phyloP scores from a whole-genome alignment of 2,113 vertebrate species.

The Python bivittatus region DNA sequence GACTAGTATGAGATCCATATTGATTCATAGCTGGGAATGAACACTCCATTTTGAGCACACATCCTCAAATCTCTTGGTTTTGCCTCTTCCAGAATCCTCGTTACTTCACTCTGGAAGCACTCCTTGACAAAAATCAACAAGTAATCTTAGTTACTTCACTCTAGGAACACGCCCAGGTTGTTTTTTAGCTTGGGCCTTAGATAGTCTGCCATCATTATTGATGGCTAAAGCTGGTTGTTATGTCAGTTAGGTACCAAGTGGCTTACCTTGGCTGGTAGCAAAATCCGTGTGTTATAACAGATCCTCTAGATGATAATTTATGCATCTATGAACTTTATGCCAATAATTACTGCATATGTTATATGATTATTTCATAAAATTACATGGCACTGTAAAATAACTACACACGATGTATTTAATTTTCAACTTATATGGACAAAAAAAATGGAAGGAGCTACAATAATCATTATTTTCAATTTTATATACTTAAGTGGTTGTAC shows the following conservation, averaged over 20 bases:
- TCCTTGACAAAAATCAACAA: neutral
- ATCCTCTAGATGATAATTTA: constrained; percentile 71
- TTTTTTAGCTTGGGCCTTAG: constrained; percentile 51
- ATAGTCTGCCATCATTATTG: constrained; percentile 63
- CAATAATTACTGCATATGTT: constrained; percentile 77
- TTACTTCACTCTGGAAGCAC: neutral
- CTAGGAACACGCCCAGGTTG: constrained; percentile 1
- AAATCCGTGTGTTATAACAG: constrained; percentile 71
- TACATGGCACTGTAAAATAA: constrained; percentile 76
- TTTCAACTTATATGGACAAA: constrained; percentile 75
- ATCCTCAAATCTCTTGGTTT: neutral
- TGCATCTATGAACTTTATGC: constrained; percentile 75
- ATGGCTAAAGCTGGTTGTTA: constrained; percentile 54
- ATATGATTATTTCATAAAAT: constrained; percentile 76
- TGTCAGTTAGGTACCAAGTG: constrained; percentile 71
- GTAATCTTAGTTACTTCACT: constrained; percentile 1
- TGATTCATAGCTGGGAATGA: neutral
- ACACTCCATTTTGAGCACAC: neutral
- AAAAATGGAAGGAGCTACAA: constrained; percentile 76
- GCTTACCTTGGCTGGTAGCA: constrained; percentile 72
- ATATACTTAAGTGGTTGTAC: constrained; percentile 83
- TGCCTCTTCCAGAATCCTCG: neutral
- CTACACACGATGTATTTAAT: constrained; percentile 77
- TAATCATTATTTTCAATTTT: constrained; percentile 84
- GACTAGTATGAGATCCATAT: neutral